Conservation (phyloP, 2,797 vertebrate species). For the Echiichthys vipera region DNA sequence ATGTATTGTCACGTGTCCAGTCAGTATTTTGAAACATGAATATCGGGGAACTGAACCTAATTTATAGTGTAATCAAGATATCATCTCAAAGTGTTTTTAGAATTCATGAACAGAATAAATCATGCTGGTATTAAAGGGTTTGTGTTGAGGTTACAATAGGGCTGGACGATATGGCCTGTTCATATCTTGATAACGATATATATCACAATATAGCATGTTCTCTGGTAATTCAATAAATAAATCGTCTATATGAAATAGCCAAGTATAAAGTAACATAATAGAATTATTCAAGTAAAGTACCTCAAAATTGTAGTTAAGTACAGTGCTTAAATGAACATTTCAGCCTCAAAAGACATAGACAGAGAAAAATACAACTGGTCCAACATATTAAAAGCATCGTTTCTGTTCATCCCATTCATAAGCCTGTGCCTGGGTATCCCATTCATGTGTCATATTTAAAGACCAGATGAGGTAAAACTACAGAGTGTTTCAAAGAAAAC, state of each 20-base stretch:
- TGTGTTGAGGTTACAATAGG: background rate
- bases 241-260: no score
- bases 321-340: background rate
- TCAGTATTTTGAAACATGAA: background rate
- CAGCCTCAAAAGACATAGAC: no score
- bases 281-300: background rate
- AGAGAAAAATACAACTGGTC: no score
- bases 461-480: background rate
- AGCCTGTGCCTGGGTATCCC: background rate
- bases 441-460: background rate
- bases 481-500: background rate
- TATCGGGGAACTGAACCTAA: background rate
- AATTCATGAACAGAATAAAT: conserved; percentile 6
- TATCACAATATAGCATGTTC: no score
- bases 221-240: no score
- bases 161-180: no score
- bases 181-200: no score
- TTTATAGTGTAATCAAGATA: background rate
- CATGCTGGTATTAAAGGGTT: background rate
- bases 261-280: background rate
- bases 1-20: background rate
- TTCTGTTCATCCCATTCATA: no score
- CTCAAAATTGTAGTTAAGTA: background rate
- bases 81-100: conserved; percentile 1
- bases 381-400: no score